A percentile compares a stretch with the other conserved stretches of the same genome.
Conservation (phyloP, 2,113 vertebrate species). For the Australoheros scitulus region DNA sequence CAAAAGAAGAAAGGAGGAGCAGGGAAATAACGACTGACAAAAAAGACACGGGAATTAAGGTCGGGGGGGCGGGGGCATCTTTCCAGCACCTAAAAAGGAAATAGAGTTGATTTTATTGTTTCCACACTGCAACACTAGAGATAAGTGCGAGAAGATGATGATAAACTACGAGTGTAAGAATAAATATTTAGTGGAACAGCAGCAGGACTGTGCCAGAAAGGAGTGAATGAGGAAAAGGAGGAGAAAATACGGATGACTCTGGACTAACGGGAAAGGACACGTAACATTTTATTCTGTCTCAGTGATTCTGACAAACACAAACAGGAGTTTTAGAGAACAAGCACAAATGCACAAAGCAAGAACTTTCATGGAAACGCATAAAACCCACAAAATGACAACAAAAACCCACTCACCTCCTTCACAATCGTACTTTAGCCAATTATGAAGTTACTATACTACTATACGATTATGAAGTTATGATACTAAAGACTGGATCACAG, state of each 20-base stretch:
- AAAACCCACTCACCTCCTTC: neutral
- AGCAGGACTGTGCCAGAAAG: fast-evolving
- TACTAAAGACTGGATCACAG: neutral
- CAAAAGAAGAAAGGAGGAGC: fast-evolving
- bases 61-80: neutral
- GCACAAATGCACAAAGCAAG: neutral
- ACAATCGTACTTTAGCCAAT: neutral
- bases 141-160: neutral
- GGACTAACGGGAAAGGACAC: neutral
- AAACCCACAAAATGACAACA: neutral
- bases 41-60: neutral
- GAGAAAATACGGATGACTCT: neutral
- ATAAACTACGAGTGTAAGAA: neutral
- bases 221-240: fast-evolving
- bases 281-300: neutral
- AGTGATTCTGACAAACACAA: neutral
- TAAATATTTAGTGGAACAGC: neutral
- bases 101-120: conserved; percentile 35
- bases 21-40: neutral
- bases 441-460: no score
- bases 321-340: neutral
- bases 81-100: conserved; percentile 52
- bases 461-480: no score
- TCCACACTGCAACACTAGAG: conserved; percentile 10
- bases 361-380: neutral